Base-by-base conservation (phyloP, 2,888 invertebrate genomes). In the Crossocerus cetratus region DNA sequence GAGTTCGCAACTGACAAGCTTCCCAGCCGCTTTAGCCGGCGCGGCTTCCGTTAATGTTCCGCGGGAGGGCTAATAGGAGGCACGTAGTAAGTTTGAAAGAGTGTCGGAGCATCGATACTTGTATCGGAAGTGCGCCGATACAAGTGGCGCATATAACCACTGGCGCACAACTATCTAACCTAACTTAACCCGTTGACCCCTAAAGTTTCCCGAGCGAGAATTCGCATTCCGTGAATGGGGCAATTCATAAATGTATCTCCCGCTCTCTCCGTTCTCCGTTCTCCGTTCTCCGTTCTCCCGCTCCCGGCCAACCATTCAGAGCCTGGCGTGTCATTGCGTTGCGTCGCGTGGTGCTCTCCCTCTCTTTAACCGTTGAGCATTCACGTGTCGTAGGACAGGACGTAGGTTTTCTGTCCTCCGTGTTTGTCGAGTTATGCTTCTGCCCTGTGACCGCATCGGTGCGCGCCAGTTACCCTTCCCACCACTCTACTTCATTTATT, bases 171-270 rank as follows among this genome's bases (percentile, higher is more conserved):
- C 77, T 80, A 72, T 70, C 77, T 75, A 80, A 77, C 81, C n/a
- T n/a, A n/a, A 81, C 77, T 80, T 73, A 77, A 79, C 79, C 82
- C 77, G 81, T 81, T 81, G 81, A 81, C 81, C 82, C 79, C 74
- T 71, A 81, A 81, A 81, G 74, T 81, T 81, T 81, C 72, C 82
- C 73, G 76, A 78, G 76, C 76, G 81, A 78, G 81, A 81, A 80
- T 80, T 80, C 80, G 76, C 80, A 80, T 80, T 80, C 80, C 76
- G 80, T 79, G 79, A 79, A 79, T 79, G 79, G 79, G 79, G 80
- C 80, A 77, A 77, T 80, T 79, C 79, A 79, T 79, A 80, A 79
- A 79, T 79, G 79, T 79, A 80, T 77, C 80, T 74, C 69, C 65
- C 67, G 69, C 76, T 72, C 77, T 43, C 65, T 63, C 72, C 16